A percentile compares a stretch with the other conserved stretches of the same genome.
Evolutionary conservation across 2,888 invertebrate species (phyloP).

Genomic region (Dilophus febrilis): DNA sequence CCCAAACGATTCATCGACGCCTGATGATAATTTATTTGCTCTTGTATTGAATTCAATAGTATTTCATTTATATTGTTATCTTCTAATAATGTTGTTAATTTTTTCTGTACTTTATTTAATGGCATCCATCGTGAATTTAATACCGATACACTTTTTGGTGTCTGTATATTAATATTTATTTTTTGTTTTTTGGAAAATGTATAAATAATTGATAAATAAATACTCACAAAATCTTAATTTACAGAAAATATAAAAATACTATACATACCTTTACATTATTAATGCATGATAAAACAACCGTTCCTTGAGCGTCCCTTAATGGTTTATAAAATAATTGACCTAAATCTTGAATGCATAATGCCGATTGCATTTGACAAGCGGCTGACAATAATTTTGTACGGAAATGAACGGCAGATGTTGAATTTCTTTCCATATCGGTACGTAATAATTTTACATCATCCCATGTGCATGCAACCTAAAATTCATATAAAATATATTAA

Average conservation of each 20-base stretch:
- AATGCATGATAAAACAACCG: conserved; percentile 77
- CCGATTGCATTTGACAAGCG: conserved; percentile 81
- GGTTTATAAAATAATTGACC: conserved; percentile 91
- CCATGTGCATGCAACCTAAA: conserved; percentile 85
- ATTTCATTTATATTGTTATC: conserved; percentile 65
- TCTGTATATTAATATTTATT: conserved; percentile 29
- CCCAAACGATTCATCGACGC: conserved; percentile 62
- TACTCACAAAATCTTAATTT: background rate
- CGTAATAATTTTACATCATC: conserved; percentile 82
- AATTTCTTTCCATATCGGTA: conserved; percentile 89
- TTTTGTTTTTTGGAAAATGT: background rate
- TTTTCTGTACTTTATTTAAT: conserved; percentile 65
- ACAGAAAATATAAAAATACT: background rate
- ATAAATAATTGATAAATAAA: background rate
- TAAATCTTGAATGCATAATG: conserved; percentile 79
- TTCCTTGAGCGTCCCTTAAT: conserved; percentile 73
- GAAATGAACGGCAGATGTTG: conserved; percentile 80
- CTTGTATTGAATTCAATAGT: conserved; percentile 73
- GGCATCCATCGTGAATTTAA: conserved; percentile 87
- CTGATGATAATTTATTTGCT: conserved; percentile 49
- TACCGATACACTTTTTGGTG: conserved; percentile 69
- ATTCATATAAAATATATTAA: background rate
- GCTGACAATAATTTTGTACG: conserved; percentile 83
- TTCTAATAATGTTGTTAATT: conserved; percentile 54
- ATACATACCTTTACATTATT: conserved; percentile 36